Percentiles rank a stretch among this genome's conserved stretches.
Conservation (phyloP, 2,888 invertebrate genomes). For the Arrhopalites spinosus region DNA sequence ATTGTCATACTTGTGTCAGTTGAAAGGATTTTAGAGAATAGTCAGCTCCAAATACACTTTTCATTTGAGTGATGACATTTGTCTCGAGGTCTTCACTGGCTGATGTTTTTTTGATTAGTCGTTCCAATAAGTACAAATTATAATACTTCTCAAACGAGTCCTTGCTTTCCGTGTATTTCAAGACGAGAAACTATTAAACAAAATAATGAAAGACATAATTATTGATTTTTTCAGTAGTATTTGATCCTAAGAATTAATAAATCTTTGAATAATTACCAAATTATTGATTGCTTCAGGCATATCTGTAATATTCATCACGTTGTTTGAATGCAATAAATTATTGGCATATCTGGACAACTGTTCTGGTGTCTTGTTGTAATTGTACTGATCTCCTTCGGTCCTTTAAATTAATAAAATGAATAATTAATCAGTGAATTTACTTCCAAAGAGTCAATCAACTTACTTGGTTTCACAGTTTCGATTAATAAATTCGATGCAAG, state of each 20-base stretch:
- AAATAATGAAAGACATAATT: neutral
- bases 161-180: conserved; percentile 30
- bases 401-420: conserved; percentile 6
- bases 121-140: conserved; percentile 19
- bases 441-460: neutral
- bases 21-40: conserved; percentile 18
- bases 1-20: conserved; percentile 4
- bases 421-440: neutral
- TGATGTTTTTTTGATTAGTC: conserved; percentile 17
- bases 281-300: neutral
- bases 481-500: conserved; percentile 13
- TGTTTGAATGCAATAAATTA: neutral
- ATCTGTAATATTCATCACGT: neutral
- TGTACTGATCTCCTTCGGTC: conserved; percentile 5
- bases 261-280: neutral
- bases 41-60: conserved; percentile 16
- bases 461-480: conserved; percentile 20
- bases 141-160: conserved; percentile 34
- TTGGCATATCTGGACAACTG: conserved; percentile 12
- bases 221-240: neutral
- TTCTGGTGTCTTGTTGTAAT: conserved; percentile 22
- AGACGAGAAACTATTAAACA: conserved; percentile 9
- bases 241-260: neutral
- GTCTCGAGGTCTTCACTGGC: conserved; percentile 11
- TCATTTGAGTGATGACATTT: conserved; percentile 17